Evolutionary conservation across 2,888 invertebrate genomes (phyloP).

Genomic region (Drosophila austrosaltans): DNA sequence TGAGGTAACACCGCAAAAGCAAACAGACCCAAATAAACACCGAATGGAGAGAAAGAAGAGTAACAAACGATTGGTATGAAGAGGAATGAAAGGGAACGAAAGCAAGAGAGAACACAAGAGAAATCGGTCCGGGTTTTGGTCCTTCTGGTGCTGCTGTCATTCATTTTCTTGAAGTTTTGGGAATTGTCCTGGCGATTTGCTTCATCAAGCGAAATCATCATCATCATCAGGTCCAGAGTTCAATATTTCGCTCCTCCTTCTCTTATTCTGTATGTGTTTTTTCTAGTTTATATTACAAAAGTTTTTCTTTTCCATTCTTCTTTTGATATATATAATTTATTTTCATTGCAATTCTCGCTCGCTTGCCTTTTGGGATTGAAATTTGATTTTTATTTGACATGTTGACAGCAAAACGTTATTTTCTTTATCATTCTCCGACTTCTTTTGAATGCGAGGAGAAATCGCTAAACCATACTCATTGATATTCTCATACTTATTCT

Average conservation of each 20-base stretch:
- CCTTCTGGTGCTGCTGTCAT: constrained; percentile 35
- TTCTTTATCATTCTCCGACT: constrained; percentile 22
- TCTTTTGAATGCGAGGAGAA: constrained; percentile 21
- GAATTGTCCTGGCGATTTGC: constrained; percentile 69
- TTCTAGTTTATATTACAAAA: constrained; percentile 75
- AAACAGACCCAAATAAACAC: constrained; percentile 72
- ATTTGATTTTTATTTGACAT: constrained; percentile 80
- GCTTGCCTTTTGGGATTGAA: constrained; percentile 67
- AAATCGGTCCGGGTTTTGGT: constrained; percentile 21
- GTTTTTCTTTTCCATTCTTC: constrained; percentile 43
- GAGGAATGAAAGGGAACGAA: background rate
- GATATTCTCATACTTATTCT: constrained; percentile 14
- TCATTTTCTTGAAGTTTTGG: constrained; percentile 57
- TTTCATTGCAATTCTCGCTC: constrained; percentile 68
- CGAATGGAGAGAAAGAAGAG: constrained; percentile 35
- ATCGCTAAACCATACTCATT: constrained; percentile 20
- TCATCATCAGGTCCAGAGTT: constrained; percentile 22
- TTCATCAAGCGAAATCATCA: constrained; percentile 48
- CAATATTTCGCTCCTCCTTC: constrained; percentile 11
- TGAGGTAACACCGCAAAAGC: constrained; percentile 66
- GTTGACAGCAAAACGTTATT: constrained; percentile 54
- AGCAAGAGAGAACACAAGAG: background rate
- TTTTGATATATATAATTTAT: constrained; percentile 66
- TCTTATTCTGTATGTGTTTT: constrained; percentile 34
- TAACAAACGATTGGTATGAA: background rate